Percentiles rank a stretch among this genome's conserved stretches.
Conservation (phyloP, 1,140 invertebrate genomes). For the Pseudobourletiella spinata region DNA sequence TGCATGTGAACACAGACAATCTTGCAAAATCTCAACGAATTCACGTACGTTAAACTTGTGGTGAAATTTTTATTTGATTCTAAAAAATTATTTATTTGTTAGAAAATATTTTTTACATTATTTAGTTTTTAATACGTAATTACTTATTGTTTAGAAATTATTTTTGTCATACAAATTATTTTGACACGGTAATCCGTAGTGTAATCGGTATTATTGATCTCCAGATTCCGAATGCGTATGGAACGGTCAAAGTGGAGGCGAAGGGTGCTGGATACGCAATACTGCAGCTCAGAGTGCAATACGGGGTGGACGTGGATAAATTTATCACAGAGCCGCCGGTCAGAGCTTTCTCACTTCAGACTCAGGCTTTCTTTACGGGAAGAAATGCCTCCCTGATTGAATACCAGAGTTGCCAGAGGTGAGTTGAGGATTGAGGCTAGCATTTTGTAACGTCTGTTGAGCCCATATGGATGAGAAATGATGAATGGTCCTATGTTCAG, state of each 20-base stretch:
- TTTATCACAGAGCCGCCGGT: conserved; percentile 78
- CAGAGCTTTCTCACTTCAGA: conserved; percentile 60
- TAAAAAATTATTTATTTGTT: conserved; percentile 10
- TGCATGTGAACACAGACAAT: conserved; percentile 65
- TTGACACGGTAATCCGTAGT: no score
- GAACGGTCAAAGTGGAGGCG: conserved; percentile 79
- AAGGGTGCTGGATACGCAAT: conserved; percentile 85
- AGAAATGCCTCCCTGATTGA: conserved; percentile 88
- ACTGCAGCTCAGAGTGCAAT: conserved; percentile 86
- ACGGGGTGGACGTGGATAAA: conserved; percentile 80
- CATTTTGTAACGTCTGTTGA: not conserved
- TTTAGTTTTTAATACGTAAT: no score
- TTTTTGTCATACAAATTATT: no score
- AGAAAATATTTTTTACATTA: no score
- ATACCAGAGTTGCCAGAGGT: conserved; percentile 73
- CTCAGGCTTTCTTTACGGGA: conserved; percentile 66
- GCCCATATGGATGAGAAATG: no score
- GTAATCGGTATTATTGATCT: no score
- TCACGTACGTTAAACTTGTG: conserved; percentile 48
- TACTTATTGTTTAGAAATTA: no score
- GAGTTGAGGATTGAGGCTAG: no score
- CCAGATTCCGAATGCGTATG: conserved; percentile 82
- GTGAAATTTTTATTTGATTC: not conserved
- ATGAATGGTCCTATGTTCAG: no score
- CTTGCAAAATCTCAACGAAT: conserved; percentile 63